Conservation (phyloP, 64 coral and sea anemone species). For the Orbicella faveolata region DNA sequence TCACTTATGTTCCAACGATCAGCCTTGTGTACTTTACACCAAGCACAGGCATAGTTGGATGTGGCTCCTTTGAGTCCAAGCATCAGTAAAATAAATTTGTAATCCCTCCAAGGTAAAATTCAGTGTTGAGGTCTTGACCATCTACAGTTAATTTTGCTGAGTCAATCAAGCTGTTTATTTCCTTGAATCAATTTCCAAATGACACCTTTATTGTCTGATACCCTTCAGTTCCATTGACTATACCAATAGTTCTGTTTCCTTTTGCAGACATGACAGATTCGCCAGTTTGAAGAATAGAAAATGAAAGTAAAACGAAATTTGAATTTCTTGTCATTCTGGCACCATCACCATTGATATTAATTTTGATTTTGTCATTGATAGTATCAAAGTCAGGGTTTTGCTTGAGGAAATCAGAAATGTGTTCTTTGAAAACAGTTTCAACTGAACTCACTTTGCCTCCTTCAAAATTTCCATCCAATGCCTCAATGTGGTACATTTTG, state of each 20-base stretch:
- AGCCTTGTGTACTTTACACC: conserved; percentile 42
- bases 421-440: not conserved
- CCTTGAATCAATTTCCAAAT: conserved; percentile 11
- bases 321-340: no score
- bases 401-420: conserved; percentile 10
- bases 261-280: no score
- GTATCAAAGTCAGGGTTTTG: not conserved
- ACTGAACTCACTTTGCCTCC: not conserved
- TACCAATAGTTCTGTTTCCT: no score
- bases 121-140: not conserved
- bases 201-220: conserved; percentile 4
- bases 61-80: conserved; percentile 31
- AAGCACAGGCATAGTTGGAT: conserved; percentile 50
- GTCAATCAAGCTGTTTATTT: conserved; percentile 28
- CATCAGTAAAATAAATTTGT: conserved; percentile 36
- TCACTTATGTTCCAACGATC: conserved; percentile 15
- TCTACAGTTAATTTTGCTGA: not conserved
- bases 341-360: no score
- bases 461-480: not conserved
- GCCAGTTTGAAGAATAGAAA: no score
- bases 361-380: no score
- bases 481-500: conserved; percentile 50
- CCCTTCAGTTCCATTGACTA: not conserved
- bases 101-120: conserved; percentile 39
- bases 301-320: no score